Base-by-base conservation (phyloP, 2,797 vertebrate species). In the Phataginus tricuspis region DNA sequence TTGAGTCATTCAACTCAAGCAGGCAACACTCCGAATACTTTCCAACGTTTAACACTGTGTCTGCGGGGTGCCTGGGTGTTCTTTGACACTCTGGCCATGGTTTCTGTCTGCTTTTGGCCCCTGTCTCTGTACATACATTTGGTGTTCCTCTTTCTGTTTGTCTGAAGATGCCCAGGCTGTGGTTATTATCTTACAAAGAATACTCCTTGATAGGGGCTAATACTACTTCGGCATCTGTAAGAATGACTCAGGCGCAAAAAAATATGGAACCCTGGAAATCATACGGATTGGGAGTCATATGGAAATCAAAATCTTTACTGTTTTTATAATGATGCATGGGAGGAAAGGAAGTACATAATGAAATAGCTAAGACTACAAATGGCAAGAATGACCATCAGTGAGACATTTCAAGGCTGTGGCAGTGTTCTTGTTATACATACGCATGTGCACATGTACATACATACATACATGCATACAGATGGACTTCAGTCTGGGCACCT, bases 131-230 rank as follows among this genome's bases (percentile, higher is more conserved):
- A 4, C 6, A 8, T 53, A 21, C 23, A 10, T 4, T 27, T 25
- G n/a, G 5, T 12, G 13, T 83, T 61, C 74, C 61, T 93, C 91
- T 84, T 77, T 92, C 59, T 78, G 16, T 66, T 90, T 55, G 69
- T 80, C 53, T 95, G 68, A 19, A n/a, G 64, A 9, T 19, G 16
- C 16, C 66, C 25, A 59, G 5, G 16, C 66, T 29, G 2, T 69
- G 18, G 7, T 55, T 15, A 31, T 71, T 39, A 31, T 55, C 45
- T 82, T 55, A n/a, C 19, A 77, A 55, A 66, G 53, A 79, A 29
- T 37, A 39, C 8, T 64, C 9, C 63, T 68, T 75, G 8, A 11
- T 42, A 66, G 42, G 49, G 10, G 18, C 82, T n/a, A 23, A 57
- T 23, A 77, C n/a, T 53, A 42, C 49, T 51, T 90, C 68, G 14